These are phyloP conservation scores for Turritopsis rubra DNA, from an alignment of 30 jellyfish, hydroid and myxozoan genomes.

Conservation along the genomic window DNA sequence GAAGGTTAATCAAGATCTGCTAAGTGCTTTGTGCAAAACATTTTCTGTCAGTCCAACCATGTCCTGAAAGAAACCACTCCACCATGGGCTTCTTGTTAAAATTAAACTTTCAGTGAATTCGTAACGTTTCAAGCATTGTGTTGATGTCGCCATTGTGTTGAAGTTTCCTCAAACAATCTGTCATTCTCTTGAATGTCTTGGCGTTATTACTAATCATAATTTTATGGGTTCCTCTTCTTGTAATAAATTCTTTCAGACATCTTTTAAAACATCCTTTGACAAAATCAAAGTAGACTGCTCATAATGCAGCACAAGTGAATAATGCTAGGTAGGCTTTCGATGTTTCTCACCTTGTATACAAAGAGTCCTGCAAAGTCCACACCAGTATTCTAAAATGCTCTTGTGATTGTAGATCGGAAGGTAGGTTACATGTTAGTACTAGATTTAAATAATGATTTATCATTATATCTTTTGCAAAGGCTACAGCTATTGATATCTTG, in stretches of 20 bases:
- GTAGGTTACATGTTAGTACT: conserved; percentile 28
- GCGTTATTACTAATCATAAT: conserved; percentile 58
- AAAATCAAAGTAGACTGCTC: conserved; percentile 57
- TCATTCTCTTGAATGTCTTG: conserved; percentile 42
- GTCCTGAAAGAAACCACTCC: conserved; percentile 63
- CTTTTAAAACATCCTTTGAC: conserved; percentile 37
- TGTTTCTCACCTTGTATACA: conserved; percentile 27
- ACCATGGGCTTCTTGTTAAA: conserved; percentile 61
- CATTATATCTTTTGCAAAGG: conserved; percentile 30
- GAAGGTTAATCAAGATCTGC: conserved; percentile 31
- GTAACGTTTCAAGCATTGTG: conserved; percentile 17
- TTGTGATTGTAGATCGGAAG: too few species aligned
- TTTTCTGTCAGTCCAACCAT: conserved; percentile 37
- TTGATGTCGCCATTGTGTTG: conserved; percentile 23
- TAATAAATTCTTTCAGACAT: conserved; percentile 45
- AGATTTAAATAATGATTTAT: conserved; percentile 32
- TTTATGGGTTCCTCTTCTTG: conserved; percentile 61
- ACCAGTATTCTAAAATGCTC: conserved; percentile 56
- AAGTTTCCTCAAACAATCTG: conserved; percentile 35
- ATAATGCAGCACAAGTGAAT: conserved; percentile 65
- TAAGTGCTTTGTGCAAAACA: conserved; percentile 30
- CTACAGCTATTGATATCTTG: conserved; percentile 18
- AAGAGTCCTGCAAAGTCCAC: conserved; percentile 56
- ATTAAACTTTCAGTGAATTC: conserved; percentile 46
- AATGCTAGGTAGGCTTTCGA: conserved; percentile 20